These are phyloP conservation scores for Pterostichus niger DNA, from an alignment of 2,888 invertebrate species.

Conservation along the genomic window DNA sequence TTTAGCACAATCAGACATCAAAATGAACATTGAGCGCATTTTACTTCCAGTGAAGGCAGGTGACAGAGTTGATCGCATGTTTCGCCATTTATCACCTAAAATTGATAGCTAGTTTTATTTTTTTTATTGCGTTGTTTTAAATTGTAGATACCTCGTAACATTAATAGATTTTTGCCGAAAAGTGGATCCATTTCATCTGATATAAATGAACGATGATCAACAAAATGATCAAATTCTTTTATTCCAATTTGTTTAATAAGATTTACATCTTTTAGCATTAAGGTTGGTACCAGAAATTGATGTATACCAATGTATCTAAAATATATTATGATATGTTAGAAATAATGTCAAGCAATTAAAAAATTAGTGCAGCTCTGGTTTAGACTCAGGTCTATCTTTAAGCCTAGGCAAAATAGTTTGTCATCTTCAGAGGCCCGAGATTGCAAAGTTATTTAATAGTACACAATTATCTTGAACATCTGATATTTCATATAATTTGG, in stretches of 20 bases:
- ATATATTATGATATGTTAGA: background rate
- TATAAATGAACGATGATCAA: constrained; percentile 66
- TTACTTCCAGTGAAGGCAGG: constrained; percentile 68
- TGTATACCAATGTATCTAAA: constrained; percentile 53
- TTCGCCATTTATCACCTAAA: constrained; percentile 63
- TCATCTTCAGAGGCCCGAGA: no score
- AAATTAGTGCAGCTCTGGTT: no score
- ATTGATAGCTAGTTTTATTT: background rate
- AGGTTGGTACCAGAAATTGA: constrained; percentile 50
- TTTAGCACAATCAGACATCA: constrained; percentile 63
- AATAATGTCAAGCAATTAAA: no score
- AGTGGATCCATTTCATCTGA: constrained; percentile 61
- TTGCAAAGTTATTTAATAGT: no score
- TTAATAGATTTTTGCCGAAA: constrained; percentile 63
- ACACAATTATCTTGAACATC: no score
- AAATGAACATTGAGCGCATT: constrained; percentile 62
- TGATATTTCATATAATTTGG: no score
- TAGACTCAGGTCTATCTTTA: no score
- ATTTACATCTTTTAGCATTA: constrained; percentile 69
- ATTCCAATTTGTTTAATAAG: constrained; percentile 67
- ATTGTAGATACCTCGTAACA: constrained; percentile 63
- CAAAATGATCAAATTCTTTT: constrained; percentile 61
- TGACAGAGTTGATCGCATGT: constrained; percentile 66
- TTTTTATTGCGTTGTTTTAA: background rate
- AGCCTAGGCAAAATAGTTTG: no score